Conservation (phyloP, 2,888 invertebrate genomes). For the Tineola bisselliella region DNA sequence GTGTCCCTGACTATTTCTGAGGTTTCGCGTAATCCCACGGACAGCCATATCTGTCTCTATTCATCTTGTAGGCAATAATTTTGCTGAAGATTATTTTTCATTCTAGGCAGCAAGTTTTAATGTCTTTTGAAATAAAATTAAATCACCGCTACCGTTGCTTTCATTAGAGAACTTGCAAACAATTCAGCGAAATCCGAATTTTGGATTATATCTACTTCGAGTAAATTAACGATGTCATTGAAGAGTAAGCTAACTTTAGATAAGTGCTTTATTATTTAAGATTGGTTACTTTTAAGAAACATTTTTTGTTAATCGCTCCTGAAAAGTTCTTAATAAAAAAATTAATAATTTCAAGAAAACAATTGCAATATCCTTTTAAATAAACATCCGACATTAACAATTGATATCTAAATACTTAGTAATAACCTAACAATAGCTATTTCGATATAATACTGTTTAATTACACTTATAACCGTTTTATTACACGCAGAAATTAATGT, state of each 20-base stretch:
- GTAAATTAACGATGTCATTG: not conserved
- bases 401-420: too few species aligned
- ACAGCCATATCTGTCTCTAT: conserved; percentile 41
- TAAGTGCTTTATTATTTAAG: not conserved
- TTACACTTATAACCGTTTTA: too few species aligned
- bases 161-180: conserved; percentile 23
- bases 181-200: conserved; percentile 12
- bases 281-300: not conserved
- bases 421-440: too few species aligned
- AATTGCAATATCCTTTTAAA: too few species aligned
- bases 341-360: too few species aligned
- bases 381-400: too few species aligned
- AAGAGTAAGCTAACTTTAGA: not conserved
- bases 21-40: conserved; percentile 29
- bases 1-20: not conserved
- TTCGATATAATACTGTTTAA: too few species aligned
- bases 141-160: conserved; percentile 35
- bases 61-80: conserved; percentile 61
- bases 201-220: not conserved
- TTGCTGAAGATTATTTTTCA: conserved; percentile 58
- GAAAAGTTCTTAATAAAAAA: not conserved
- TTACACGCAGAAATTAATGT: too few species aligned
- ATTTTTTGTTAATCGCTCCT: not conserved
- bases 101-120: conserved; percentile 59
- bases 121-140: conserved; percentile 59